These are phyloP conservation scores for Ctenoplectra terminalis DNA, from an alignment of 1,140 invertebrate genomes.

Conservation along the genomic window DNA sequence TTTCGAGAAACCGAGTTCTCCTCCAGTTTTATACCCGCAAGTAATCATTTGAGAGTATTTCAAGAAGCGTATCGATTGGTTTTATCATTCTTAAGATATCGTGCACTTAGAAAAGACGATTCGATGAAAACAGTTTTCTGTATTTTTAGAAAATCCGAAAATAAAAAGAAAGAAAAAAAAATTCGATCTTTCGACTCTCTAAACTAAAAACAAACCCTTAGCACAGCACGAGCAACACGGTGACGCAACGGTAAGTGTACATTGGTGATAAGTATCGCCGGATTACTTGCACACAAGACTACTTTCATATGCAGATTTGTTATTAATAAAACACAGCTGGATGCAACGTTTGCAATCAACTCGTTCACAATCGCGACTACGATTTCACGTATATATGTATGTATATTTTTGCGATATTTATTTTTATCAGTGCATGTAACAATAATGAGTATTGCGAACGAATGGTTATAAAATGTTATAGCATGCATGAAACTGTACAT, in stretches of 20 bases:
- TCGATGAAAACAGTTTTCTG: no score
- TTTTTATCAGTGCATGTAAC: not conserved
- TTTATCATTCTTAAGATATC: no score
- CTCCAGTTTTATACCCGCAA: no score
- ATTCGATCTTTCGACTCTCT: no score
- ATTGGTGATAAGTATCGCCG: not conserved
- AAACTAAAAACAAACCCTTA: not conserved
- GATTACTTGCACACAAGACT: no score
- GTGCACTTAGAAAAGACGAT: no score
- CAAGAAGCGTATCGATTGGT: no score
- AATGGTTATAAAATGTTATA: not conserved
- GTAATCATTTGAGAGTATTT: no score
- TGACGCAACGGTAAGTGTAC: not conserved
- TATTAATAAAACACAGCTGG: conserved; percentile 5
- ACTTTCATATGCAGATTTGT: conserved; percentile 18
- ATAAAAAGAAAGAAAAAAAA: no score
- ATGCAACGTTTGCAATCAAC: not conserved
- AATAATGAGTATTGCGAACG: not conserved
- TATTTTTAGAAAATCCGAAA: no score
- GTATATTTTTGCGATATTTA: not conserved
- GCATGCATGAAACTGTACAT: not conserved
- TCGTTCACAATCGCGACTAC: not conserved
- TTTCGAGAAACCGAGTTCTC: no score
- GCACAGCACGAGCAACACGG: not conserved
- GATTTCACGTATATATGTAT: not conserved